phyloP scores from a whole-genome alignment of 2,113 vertebrate genomes.

The Pungitius pungitius region DNA sequence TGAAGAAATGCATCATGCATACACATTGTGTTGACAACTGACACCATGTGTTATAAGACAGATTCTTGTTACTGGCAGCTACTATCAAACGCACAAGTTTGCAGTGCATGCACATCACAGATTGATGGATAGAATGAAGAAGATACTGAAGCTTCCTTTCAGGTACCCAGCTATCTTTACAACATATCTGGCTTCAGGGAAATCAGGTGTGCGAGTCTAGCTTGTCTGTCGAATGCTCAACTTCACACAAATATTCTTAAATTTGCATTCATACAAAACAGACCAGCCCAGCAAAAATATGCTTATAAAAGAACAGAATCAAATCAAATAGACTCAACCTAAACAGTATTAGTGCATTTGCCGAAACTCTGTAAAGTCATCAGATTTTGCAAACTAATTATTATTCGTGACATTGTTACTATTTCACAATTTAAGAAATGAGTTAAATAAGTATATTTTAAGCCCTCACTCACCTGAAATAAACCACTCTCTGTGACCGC shows the following conservation, averaged over 20 bases:
- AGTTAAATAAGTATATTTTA: neutral
- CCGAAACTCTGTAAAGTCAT: neutral
- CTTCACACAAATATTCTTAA: slow-evolving; percentile 3
- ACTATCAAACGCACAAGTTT: slow-evolving; percentile 18
- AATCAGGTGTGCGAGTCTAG: slow-evolving; percentile 46
- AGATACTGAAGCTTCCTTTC: slow-evolving; percentile 17
- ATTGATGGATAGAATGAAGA: slow-evolving; percentile 21
- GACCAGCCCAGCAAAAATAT: neutral
- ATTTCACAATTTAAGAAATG: neutral
- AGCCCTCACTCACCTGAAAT: slow-evolving; percentile 3
- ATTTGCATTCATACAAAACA: neutral
- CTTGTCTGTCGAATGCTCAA: neutral
- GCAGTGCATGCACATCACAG: slow-evolving; percentile 9
- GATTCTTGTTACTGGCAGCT: neutral
- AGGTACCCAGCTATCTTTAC: slow-evolving; percentile 32
- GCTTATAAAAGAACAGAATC: neutral
- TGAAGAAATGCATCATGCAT: neutral
- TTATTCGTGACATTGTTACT: no score
- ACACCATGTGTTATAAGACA: neutral
- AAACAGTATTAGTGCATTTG: neutral
- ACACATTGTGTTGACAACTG: neutral
- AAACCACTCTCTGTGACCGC: slow-evolving; percentile 9
- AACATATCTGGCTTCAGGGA: slow-evolving; percentile 24
- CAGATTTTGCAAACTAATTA: neutral
- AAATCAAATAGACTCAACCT: neutral